A percentile compares a stretch with the other conserved stretches of the same genome.
phyloP scores from a whole-genome alignment of 2,113 vertebrate species.

The Cryptomyrus ogoouensis region DNA sequence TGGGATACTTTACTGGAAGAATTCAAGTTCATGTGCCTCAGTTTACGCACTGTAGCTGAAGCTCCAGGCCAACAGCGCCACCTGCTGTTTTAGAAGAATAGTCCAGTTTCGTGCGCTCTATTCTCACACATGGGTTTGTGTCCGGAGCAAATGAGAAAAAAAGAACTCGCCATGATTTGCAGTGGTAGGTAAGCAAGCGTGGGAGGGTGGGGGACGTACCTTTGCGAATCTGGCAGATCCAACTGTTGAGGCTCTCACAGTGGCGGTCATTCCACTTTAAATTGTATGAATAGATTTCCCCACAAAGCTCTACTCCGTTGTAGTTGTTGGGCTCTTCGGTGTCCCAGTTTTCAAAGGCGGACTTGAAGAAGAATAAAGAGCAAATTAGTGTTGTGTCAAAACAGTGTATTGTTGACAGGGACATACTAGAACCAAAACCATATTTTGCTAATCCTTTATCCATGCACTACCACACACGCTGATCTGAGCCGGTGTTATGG shows the following conservation, averaged over 20 bases:
- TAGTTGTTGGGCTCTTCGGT: constrained; percentile 86
- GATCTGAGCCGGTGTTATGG: not conserved
- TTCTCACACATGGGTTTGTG: not conserved
- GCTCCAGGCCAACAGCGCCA: not conserved
- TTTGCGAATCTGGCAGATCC: constrained; percentile 84
- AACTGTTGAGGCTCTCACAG: constrained; percentile 72
- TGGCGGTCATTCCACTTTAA: constrained; percentile 78
- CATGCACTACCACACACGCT: not conserved
- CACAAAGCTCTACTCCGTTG: constrained; percentile 74
- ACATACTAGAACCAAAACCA: not conserved
- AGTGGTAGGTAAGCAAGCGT: not conserved
- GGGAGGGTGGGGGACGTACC: constrained; percentile 55
- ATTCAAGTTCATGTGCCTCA: not conserved
- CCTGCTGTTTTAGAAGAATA: not conserved
- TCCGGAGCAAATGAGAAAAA: not conserved
- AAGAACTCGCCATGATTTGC: not conserved
- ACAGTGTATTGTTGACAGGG: not conserved
- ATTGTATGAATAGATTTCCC: constrained; percentile 54
- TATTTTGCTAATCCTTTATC: not conserved
- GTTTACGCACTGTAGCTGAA: not conserved
- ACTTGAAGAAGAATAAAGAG: constrained; percentile 49
- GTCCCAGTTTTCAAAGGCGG: constrained; percentile 77
- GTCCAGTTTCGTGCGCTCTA: not conserved
- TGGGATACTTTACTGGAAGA: not conserved
- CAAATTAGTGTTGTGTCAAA: not conserved